Percentiles rank a stretch among this genome's conserved stretches.
Evolutionary conservation across 2,888 invertebrate species (phyloP).

Genomic region (Tribolium freemani): DNA sequence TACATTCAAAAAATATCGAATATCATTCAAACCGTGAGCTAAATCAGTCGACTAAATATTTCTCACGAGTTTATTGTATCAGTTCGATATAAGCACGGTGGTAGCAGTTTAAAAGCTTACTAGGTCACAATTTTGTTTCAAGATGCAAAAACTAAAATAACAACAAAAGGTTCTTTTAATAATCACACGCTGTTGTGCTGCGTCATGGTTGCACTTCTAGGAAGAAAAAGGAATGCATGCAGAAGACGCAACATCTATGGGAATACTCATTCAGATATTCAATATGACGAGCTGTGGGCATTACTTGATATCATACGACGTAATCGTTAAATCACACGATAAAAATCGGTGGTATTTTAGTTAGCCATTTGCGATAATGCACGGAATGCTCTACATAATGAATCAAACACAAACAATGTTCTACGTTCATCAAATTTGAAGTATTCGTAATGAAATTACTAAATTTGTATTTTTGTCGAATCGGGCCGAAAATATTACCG

Average conservation of each 20-base stretch:
- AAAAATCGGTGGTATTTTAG: not conserved
- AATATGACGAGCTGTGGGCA: constrained; percentile 21
- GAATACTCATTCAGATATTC: constrained; percentile 41
- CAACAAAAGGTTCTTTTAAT: constrained; percentile 45
- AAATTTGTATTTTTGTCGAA: no score
- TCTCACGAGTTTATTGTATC: constrained; percentile 13
- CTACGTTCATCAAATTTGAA: not conserved
- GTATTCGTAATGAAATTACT: not conserved
- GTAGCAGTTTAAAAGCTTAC: constrained; percentile 30
- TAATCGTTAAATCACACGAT: not conserved
- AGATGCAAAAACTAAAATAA: constrained; percentile 39
- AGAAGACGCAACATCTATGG: constrained; percentile 47
- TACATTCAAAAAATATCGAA: no score
- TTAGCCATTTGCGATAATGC: not conserved
- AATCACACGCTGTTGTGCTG: constrained; percentile 45
- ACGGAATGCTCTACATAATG: not conserved
- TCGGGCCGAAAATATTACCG: no score
- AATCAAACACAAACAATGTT: no score
- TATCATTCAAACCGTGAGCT: not conserved
- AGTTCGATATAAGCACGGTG: constrained; percentile 11
- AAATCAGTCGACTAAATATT: not conserved
- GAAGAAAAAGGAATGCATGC: constrained; percentile 49
- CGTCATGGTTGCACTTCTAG: constrained; percentile 43
- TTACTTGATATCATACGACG: not conserved
- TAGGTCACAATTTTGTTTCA: constrained; percentile 34